Evolutionary conservation across 1,140 invertebrate species (phyloP), one percentile per base, ranked within the genome.

Genomic region (Atta texana): DNA sequence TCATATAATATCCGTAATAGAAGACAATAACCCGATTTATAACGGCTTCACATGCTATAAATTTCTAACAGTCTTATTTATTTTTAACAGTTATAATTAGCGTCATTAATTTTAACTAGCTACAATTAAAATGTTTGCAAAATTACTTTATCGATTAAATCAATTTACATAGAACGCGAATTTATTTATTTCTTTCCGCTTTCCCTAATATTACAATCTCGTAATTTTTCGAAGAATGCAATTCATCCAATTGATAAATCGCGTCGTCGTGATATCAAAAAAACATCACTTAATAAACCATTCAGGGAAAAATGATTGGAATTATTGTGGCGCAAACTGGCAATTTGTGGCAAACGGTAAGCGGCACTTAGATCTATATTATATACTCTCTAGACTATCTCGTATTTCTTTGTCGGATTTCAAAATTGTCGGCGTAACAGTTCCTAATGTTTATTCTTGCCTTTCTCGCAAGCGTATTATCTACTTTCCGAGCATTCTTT

Each of bases 401-500:
- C 31, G 34, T 80, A 16, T 66, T 10, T 57, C 28, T 59, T 39
- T 53, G 44, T 57, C 21, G 24, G 68, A 84, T 84, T 84, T 84
- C 69, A 63, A 84, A 74, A 84, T 84, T 61, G 69, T n/a, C 55
- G 39, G n/a, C 55, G 69, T 61, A 84, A 74, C 12, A 75, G 55
- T 74, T 63, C 24, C 24, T 75, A 74, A 74, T 75, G 68, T 84
- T 84, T 74, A 59, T 69, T 84, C 68, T 69, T 53, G 68, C 44
- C 80, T 82, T 21, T 82, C 80, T 82, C 80, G 69, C 55, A 34
- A 59, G 69, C 78, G 24, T 84, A 84, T 84, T 84, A 74, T 61
- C 69, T 21, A 44, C 24, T 68, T 49, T 7, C 18, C 69, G 55
- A 49, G 80, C 69, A 74, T 84, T 84, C 69, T 24, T 59, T 49